These are phyloP conservation scores for Pachymerium ferrugineum DNA, from an alignment of 2,888 invertebrate genomes.

Conservation along the genomic window DNA sequence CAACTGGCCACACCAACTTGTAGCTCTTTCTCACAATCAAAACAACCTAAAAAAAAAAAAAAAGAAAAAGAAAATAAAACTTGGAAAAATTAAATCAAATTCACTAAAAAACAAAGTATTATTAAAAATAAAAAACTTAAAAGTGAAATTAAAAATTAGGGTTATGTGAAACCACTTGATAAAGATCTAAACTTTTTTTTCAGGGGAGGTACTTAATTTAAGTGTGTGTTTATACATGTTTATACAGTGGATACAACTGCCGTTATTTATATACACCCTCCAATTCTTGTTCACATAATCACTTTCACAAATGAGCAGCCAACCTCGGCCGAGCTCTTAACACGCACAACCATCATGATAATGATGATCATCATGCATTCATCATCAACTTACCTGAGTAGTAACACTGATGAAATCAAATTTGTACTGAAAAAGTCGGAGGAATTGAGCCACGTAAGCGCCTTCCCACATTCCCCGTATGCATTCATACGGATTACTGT, in stretches of 20 bases:
- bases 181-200: background rate
- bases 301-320: background rate
- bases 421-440: conserved; percentile 39
- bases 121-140: background rate
- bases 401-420: conserved; percentile 39
- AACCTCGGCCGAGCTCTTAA: background rate
- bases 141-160: background rate
- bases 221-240: background rate
- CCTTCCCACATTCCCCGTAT: conserved; percentile 42
- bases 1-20: conserved; percentile 3
- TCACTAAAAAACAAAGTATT: background rate
- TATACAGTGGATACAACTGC: background rate
- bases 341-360: background rate
- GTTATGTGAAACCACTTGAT: background rate
- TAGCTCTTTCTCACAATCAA: background rate
- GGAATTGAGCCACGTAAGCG: conserved; percentile 40
- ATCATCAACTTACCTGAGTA: conserved; percentile 39
- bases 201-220: background rate
- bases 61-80: background rate
- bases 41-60: background rate
- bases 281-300: background rate
- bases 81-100: background rate
- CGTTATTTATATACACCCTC: background rate
- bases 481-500: conserved; percentile 40
- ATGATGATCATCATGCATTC: background rate